Evolutionary conservation across 2,888 invertebrate genomes (phyloP).

Genomic region (Creontiades dilutus): DNA sequence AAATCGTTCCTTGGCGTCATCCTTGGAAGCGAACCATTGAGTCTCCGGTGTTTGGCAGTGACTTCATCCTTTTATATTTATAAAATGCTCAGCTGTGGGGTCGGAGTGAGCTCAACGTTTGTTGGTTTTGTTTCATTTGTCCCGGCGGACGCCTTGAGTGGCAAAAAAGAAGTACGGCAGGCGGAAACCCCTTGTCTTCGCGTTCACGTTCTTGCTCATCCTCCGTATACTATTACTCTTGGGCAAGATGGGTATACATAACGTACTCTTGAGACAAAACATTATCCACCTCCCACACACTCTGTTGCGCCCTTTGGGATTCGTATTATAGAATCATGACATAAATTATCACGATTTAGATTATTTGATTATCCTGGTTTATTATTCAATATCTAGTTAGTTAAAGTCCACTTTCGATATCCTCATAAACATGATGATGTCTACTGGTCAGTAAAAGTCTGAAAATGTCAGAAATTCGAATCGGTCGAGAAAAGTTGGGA

Average conservation of each 20-base stretch:
- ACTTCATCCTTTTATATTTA: slow-evolving; percentile 18
- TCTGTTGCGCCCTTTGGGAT: no score
- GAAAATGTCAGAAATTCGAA: no score
- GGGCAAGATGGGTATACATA: background rate
- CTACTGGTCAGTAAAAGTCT: no score
- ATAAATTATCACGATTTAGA: no score
- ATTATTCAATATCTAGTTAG: no score
- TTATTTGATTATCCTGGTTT: no score
- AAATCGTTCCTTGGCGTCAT: background rate
- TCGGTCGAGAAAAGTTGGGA: no score
- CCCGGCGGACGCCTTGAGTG: slow-evolving; percentile 5
- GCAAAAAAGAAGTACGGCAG: background rate
- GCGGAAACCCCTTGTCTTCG: slow-evolving; percentile 1
- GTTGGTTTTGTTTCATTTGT: slow-evolving; percentile 15
- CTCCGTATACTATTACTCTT: background rate
- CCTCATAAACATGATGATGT: no score
- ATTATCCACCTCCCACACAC: no score
- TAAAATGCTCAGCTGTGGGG: background rate
- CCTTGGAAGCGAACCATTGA: slow-evolving; percentile 26
- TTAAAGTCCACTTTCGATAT: no score
- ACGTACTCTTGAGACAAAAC: no score
- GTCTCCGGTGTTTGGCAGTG: background rate
- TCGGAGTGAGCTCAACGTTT: slow-evolving; percentile 1
- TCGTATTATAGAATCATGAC: no score
- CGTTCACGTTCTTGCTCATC: background rate